Evolutionary conservation across 2,888 invertebrate genomes (phyloP), one percentile per base, ranked within the genome.

Genomic region (Tetranychus piercei): DNA sequence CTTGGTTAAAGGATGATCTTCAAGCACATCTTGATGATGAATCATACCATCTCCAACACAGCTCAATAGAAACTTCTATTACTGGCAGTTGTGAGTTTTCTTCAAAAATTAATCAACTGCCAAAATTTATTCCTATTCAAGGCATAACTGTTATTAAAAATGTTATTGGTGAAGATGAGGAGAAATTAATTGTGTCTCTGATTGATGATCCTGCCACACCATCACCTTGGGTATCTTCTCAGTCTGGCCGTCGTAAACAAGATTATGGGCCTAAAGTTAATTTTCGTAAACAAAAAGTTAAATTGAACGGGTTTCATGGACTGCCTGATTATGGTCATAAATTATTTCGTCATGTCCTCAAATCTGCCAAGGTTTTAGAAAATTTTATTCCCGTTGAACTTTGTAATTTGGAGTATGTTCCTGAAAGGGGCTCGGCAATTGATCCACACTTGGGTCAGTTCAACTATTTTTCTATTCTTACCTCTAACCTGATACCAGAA

Each of bases 241-340:
- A 97, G 82, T 96, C 95, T 82, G 97, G 97, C 0, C 86, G 97
- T 74, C 86, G 92, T 76, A 99, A 99, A 82, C 96, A 96, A 87
- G 99, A 99, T 83, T 97, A 88, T 83, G 99, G 99, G 0, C 99
- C 99, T 0, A 96, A 95, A 84, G 94, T 95, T 11, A 99, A 99
- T 83, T 99, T 99, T 82, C 97, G 95, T 81, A 93, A 92, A 82
- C 88, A 88, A 79, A 94, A 92, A 82, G 83, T 95, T 8, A 88
- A 86, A 76, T 79, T 87, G 22, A 91, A 90, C 0, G 82, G 85
- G n/a, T 97, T 96, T 81, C 83, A 85, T 69, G 95, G 99, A 0
- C 92, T 95, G 83, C 97, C 97, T 0, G 9, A 55, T 55, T 55
- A 55, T 55, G 55, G 55, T 15, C 55, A 55, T 55, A 55, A 55